phyloP scores from a whole-genome alignment of 2,888 invertebrate species.

The Folsomia manolachei region DNA sequence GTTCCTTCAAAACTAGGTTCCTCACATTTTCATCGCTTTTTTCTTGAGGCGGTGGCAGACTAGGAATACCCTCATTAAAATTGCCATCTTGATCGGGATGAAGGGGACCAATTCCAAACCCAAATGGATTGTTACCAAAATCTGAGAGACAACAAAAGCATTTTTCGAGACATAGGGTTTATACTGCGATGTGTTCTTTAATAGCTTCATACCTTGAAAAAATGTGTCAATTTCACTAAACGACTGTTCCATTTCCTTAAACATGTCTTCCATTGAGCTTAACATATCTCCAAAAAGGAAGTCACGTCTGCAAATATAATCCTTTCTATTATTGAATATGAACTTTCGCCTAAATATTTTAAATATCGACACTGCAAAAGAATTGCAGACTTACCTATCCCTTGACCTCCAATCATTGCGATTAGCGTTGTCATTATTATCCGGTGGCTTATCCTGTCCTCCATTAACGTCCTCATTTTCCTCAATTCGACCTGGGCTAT shows the following conservation, averaged over 20 bases:
- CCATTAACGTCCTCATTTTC: not conserved
- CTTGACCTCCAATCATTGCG: too few relatives aligned
- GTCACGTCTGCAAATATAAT: too few relatives aligned
- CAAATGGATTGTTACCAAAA: not conserved
- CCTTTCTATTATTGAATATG: not conserved
- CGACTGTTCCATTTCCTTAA: slow-evolving; percentile 27
- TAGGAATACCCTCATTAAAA: not conserved
- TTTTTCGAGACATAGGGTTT: not conserved
- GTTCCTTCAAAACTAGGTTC: slow-evolving; percentile 19
- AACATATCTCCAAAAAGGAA: slow-evolving; percentile 9
- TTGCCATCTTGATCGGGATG: not conserved
- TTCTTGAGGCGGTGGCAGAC: not conserved
- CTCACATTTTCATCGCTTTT: slow-evolving; percentile 14
- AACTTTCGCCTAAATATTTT: too few relatives aligned
- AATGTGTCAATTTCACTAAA: slow-evolving; percentile 21
- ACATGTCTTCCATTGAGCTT: slow-evolving; percentile 21
- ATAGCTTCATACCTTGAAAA: slow-evolving; percentile 24
- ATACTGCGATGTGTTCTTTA: too few relatives aligned
- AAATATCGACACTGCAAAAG: not conserved
- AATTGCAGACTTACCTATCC: not conserved
- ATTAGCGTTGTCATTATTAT: not conserved
- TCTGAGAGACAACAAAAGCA: not conserved
- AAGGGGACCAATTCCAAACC: not conserved
- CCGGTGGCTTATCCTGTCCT: not conserved
- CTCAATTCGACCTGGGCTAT: not conserved